Evolutionary conservation across 2,113 vertebrate species (phyloP).

Genomic region (Oostethus manadensis): DNA sequence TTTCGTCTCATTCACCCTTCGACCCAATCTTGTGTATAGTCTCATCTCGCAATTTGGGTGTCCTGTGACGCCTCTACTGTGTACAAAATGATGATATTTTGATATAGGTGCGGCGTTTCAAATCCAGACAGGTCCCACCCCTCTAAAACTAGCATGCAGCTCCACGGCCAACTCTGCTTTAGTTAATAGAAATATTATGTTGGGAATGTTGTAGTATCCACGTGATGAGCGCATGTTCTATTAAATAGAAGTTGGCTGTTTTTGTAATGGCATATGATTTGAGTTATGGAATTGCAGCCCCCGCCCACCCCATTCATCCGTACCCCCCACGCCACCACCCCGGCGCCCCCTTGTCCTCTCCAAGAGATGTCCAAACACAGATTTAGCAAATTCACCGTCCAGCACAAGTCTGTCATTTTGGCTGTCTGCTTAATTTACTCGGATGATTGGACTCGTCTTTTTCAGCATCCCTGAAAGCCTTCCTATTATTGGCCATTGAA

Average conservation of each 20-base stretch:
- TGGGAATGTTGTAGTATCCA: constrained; percentile 31
- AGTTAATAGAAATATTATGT: constrained; percentile 58
- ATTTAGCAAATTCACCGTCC: constrained; percentile 3
- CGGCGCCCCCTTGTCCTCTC: neutral
- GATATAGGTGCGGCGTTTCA: constrained; percentile 53
- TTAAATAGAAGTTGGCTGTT: constrained; percentile 37
- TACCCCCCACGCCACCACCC: neutral
- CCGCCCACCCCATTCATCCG: too few relatives aligned
- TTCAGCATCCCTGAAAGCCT: constrained; percentile 31
- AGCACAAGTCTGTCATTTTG: constrained; percentile 12
- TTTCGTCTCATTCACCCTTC: too few relatives aligned
- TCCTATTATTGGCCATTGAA: constrained; percentile 26
- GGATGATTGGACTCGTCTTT: constrained; percentile 27
- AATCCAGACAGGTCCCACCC: constrained; percentile 46
- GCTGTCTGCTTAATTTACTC: constrained; percentile 21
- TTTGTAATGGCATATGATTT: constrained; percentile 32
- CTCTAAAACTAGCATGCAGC: constrained; percentile 33
- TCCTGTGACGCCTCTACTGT: constrained; percentile 27
- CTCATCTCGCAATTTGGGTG: too few relatives aligned
- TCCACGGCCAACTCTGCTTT: constrained; percentile 26
- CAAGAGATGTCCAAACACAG: constrained; percentile 2
- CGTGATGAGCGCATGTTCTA: constrained; percentile 53
- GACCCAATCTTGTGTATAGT: too few relatives aligned
- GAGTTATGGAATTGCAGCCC: too few relatives aligned
- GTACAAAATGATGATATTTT: too few relatives aligned